Evolutionary conservation across 92 coral and sea anemone genomes (phyloP).

Genomic region (Porites evermanni): DNA sequence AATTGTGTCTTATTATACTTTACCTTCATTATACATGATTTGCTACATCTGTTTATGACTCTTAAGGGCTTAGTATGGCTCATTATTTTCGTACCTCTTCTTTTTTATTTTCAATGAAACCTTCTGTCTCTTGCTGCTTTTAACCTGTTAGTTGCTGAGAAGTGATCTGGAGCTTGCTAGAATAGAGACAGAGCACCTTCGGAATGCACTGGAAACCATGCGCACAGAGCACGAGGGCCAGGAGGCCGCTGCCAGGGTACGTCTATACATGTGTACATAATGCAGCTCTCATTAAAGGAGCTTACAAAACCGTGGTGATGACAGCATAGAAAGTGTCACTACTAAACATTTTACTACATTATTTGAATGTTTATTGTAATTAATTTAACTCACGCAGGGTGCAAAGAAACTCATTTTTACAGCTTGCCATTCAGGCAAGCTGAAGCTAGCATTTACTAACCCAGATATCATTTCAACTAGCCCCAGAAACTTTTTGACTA

Average conservation of each 20-base stretch:
- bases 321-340: too few species aligned
- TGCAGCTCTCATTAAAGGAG: constrained; percentile 18
- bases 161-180: constrained; percentile 63
- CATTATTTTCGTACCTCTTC: neutral
- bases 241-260: constrained; percentile 72
- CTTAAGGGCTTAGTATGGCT: neutral
- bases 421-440: too few species aligned
- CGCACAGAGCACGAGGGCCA: constrained; percentile 81
- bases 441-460: too few species aligned
- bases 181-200: constrained; percentile 77
- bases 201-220: constrained; percentile 84
- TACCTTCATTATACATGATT: too few species aligned
- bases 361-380: too few species aligned
- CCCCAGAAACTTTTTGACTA: too few species aligned
- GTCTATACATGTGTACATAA: neutral
- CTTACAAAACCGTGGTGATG: too few species aligned
- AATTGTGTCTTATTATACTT: too few species aligned
- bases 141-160: constrained; percentile 59
- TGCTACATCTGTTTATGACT: neutral
- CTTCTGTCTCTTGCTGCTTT: constrained; percentile 1
- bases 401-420: too few species aligned
- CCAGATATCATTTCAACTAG: too few species aligned
- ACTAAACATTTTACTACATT: too few species aligned
- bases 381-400: too few species aligned
- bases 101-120: neutral